Evolutionary conservation across 1,140 invertebrate genomes (phyloP), one percentile per base, ranked within the genome.

Genomic region (Drosophila bocqueti): DNA sequence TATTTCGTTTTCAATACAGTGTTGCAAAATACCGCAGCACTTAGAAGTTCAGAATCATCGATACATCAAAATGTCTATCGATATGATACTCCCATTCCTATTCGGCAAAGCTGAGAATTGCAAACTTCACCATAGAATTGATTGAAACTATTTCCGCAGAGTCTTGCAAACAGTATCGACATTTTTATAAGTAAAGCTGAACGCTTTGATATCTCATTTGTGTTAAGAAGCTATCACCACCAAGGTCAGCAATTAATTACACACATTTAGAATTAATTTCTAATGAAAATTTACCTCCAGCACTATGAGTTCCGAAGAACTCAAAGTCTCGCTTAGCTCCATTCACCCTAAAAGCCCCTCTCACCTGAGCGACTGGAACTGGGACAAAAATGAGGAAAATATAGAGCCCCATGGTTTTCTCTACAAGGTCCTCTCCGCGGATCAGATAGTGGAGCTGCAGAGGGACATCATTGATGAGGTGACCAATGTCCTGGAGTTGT

Each of bases 381-480:
- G 97, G 91, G 97, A 98, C 94, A 97, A 97, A 90, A 94, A 94
- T 87, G 86, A 91, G 52, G 96, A 97, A 90, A 97, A 10, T 11
- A 10, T 11, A 10, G 10, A 34, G 76, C 93, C 95, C 43, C 96
- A 99, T 83, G 97, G 98, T 80, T 99, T 98, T 94, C 96, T 96
- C 18, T 98, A 96, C 93, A 96, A 98, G 94, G 97, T 99, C 54
- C 94, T 99, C 38, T 97, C 97, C 21, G 97, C 98, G 10, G 98
- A 99, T 92, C 96, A 98, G 95, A 98, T 99, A 91, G 97, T 99
- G 49, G 96, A 98, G 92, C 96, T 98, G 93, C 99, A 99, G 98
- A 96, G 98, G 45, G 97, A 99, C 93, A 98, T 96, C 82, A 99
- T 99, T 79, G 97, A 98, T 94, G 98, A 99, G 94, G 98, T 99